A percentile compares a stretch with the other conserved stretches of the same genome.
Conservation (phyloP, 2,888 invertebrate genomes). For the Agriotes lineatus region DNA sequence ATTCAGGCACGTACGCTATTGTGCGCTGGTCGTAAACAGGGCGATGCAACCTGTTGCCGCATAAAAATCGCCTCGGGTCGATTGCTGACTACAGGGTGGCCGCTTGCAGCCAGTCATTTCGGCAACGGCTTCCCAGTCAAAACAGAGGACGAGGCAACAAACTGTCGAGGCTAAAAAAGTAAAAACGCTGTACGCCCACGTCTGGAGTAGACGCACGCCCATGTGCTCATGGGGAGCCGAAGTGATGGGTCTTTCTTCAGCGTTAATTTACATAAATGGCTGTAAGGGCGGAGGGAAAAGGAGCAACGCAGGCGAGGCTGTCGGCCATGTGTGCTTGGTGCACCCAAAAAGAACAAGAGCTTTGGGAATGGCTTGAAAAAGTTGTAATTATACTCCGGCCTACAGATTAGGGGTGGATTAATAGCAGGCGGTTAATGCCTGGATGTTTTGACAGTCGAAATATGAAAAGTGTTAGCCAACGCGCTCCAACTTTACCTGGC, state of each 20-base stretch:
- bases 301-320: conserved; percentile 9
- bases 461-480: too few species aligned
- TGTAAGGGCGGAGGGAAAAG: too few species aligned
- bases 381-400: conserved; percentile 1
- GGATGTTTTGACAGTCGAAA: too few species aligned
- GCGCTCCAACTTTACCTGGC: too few species aligned
- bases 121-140: neutral
- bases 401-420: conserved; percentile 3
- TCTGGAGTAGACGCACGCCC: neutral
- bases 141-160: neutral
- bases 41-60: conserved; percentile 15
- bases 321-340: conserved; percentile 9
- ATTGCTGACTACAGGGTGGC: neutral
- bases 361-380: conserved; percentile 10
- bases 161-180: neutral
- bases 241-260: neutral
- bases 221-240: neutral
- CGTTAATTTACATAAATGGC: too few species aligned
- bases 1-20: conserved; percentile 38
- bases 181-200: neutral
- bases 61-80: neutral
- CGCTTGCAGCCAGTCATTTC: neutral
- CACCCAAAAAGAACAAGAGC: neutral
- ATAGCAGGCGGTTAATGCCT: neutral
- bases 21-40: conserved; percentile 26